Evolutionary conservation across 2,113 vertebrate genomes (phyloP).

Genomic region (Coryphaenoides rupestris): DNA sequence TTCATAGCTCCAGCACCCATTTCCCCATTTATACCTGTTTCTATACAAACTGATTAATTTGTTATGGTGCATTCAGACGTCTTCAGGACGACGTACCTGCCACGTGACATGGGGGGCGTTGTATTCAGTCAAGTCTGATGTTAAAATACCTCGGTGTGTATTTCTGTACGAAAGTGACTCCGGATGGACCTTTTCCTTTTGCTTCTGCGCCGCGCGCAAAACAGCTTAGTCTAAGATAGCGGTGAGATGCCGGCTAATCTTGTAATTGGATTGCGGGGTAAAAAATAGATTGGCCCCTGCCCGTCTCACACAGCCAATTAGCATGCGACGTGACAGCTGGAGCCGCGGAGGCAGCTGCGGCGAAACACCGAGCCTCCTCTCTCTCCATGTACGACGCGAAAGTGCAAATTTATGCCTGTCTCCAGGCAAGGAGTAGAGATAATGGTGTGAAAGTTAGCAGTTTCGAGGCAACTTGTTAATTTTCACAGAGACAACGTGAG

Average conservation of each 20-base stretch:
- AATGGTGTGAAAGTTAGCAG: constrained; percentile 73
- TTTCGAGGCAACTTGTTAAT: constrained; percentile 61
- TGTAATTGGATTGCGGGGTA: constrained; percentile 73
- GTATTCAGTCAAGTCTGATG: neutral
- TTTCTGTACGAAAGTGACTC: constrained; percentile 23
- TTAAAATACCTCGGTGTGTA: constrained; percentile 27
- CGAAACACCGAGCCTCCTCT: constrained; percentile 38
- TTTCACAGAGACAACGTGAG: constrained; percentile 51
- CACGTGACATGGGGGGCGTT: too few relatives aligned
- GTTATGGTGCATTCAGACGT: neutral
- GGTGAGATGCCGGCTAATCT: constrained; percentile 72
- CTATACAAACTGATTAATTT: too few relatives aligned
- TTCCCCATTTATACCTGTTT: too few relatives aligned
- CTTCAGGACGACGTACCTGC: too few relatives aligned
- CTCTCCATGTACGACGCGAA: constrained; percentile 28
- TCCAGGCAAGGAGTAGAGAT: constrained; percentile 51
- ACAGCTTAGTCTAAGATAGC: constrained; percentile 71
- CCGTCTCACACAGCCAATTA: constrained; percentile 69
- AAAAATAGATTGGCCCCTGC: constrained; percentile 71
- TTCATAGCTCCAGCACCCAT: too few relatives aligned
- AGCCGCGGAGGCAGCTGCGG: constrained; percentile 55
- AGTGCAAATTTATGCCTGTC: constrained; percentile 69
- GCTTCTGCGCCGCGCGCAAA: constrained; percentile 46
- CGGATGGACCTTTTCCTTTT: constrained; percentile 4
- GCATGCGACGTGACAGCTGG: constrained; percentile 76